Conservation (phyloP, 1,140 invertebrate species). For the Cephus cinctus region DNA sequence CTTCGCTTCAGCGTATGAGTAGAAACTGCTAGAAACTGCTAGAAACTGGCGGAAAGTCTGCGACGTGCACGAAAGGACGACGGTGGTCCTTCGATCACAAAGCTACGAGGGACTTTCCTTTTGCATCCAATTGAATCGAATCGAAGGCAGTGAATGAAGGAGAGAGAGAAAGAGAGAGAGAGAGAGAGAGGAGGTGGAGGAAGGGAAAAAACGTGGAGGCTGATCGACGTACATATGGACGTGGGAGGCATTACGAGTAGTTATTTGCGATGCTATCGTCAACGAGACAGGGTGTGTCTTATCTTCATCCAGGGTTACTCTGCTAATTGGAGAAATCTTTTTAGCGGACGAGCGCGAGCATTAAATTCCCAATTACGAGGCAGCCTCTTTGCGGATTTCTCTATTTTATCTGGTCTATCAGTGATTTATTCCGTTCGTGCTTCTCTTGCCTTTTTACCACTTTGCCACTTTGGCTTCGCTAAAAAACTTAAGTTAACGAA, state of each 20-base stretch:
- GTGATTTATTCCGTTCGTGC: constrained; percentile 23
- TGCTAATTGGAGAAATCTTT: constrained; percentile 49
- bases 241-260: constrained; percentile 33
- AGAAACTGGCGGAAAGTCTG: too few species aligned
- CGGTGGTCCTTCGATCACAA: constrained; percentile 20
- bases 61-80: constrained; percentile 20
- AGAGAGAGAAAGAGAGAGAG: too few species aligned
- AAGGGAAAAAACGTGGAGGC: too few species aligned
- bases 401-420: constrained; percentile 23
- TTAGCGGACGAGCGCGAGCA: constrained; percentile 30
- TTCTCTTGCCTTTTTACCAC: not conserved
- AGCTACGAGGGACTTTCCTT: constrained; percentile 21
- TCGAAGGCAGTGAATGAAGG: too few species aligned
- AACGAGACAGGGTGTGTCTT: constrained; percentile 34
- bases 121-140: too few species aligned
- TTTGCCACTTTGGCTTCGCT: too few species aligned
- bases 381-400: constrained; percentile 24
- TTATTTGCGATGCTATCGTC: constrained; percentile 44
- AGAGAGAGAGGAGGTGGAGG: too few species aligned
- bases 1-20: too few species aligned
- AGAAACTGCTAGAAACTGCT: too few species aligned
- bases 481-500: too few species aligned
- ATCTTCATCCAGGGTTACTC: constrained; percentile 25
- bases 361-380: constrained; percentile 40
- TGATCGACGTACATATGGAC: constrained; percentile 30